Evolutionary conservation across 2,113 vertebrate genomes (phyloP).

Genomic region (Myxocyprinus asiaticus): DNA sequence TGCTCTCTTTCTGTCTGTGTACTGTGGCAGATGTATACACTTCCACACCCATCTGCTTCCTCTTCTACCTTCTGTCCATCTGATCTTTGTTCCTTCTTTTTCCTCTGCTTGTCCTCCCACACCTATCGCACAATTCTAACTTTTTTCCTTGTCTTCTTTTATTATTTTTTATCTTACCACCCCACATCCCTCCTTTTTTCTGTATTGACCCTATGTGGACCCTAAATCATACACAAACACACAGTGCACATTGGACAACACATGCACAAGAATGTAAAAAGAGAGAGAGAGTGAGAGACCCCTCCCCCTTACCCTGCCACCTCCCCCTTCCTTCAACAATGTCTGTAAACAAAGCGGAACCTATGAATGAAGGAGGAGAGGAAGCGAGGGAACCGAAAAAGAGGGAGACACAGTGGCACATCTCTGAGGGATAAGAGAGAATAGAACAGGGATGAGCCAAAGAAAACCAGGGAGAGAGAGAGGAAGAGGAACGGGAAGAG

Average conservation of each 20-base stretch:
- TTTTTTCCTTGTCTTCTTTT: constrained; percentile 2
- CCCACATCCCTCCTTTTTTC: background rate
- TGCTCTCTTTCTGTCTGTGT: constrained; percentile 29
- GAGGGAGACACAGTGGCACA: constrained; percentile 47
- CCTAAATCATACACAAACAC: constrained; percentile 24
- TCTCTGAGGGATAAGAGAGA: constrained; percentile 51
- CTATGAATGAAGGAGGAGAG: constrained; percentile 64
- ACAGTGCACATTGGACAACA: constrained; percentile 2
- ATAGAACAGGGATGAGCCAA: constrained; percentile 35
- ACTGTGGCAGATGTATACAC: constrained; percentile 30
- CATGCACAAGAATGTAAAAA: constrained; percentile 39
- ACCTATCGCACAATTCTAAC: constrained; percentile 5
- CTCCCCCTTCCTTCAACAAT: constrained; percentile 41
- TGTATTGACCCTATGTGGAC: background rate
- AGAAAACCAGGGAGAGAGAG: constrained; percentile 10
- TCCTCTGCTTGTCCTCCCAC: background rate
- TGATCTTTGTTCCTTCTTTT: constrained; percentile 13
- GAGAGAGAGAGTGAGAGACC: constrained; percentile 34
- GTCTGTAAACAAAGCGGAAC: constrained; percentile 69
- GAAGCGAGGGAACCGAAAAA: constrained; percentile 45
- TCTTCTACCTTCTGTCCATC: constrained; percentile 32
- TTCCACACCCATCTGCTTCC: constrained; percentile 47
- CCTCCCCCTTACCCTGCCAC: constrained; percentile 34
- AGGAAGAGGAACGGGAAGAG: constrained; percentile 43
- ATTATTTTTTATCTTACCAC: constrained; percentile 33